phyloP scores from a whole-genome alignment of 1,140 invertebrate species.

The Oncopodura yosiiana region DNA sequence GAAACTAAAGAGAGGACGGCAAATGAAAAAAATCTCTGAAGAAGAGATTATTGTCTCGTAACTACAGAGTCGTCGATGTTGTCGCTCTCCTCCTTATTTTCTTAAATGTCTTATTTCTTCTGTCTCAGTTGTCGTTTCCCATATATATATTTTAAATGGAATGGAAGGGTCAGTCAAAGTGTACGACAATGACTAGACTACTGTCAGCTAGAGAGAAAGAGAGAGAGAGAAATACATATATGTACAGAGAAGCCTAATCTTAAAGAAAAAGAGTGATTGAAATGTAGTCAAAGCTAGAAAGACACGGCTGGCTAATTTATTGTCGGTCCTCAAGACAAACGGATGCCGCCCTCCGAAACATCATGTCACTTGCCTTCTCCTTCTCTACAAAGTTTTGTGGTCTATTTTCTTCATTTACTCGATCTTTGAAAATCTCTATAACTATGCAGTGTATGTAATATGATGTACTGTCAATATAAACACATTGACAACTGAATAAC shows the following conservation, averaged over 20 bases:
- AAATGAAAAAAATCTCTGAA: too few relatives aligned
- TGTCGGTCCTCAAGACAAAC: constrained; percentile 27
- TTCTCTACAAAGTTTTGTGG: constrained; percentile 8
- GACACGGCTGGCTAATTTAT: constrained; percentile 33
- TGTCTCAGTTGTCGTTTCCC: background rate
- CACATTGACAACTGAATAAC: constrained; percentile 27
- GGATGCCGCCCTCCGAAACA: constrained; percentile 15
- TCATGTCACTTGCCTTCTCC: background rate
- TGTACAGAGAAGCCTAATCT: background rate
- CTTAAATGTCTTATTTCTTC: background rate
- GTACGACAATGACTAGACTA: background rate
- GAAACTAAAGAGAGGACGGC: too few relatives aligned
- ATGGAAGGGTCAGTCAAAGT: background rate
- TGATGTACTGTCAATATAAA: too few relatives aligned
- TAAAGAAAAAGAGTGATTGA: constrained; percentile 25
- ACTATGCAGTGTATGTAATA: too few relatives aligned
- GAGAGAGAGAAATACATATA: background rate
- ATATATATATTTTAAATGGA: background rate
- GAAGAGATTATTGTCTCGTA: too few relatives aligned
- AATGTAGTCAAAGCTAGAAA: constrained; percentile 29
- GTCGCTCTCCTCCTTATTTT: background rate
- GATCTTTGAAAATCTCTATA: too few relatives aligned
- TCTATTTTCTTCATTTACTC: constrained; percentile 19
- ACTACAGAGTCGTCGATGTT: too few relatives aligned
- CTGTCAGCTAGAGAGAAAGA: background rate